A percentile compares a stretch with the other conserved stretches of the same genome.
Evolutionary conservation across 2,888 invertebrate genomes (phyloP).

Genomic region (Eustalomyia histrio): DNA sequence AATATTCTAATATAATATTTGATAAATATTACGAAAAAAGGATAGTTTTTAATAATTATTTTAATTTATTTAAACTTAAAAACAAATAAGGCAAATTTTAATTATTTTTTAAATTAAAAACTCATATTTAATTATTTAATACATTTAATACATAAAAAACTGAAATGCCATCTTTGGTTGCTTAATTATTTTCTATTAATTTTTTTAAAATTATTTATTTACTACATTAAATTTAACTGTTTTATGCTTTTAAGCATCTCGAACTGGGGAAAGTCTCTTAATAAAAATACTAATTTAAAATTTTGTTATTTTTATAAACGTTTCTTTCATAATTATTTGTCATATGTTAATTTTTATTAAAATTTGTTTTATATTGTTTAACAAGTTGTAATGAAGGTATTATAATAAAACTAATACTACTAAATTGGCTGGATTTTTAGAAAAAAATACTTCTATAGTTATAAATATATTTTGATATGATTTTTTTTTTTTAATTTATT

Average conservation of each 20-base stretch:
- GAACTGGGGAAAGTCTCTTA: slow-evolving; percentile 47
- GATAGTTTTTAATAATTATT: slow-evolving; percentile 25
- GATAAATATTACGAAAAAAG: not conserved
- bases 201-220: slow-evolving; percentile 48
- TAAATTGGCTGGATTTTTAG: slow-evolving; percentile 62
- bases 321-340: slow-evolving; percentile 35
- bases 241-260: slow-evolving; percentile 39
- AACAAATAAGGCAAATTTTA: slow-evolving; percentile 63
- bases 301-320: slow-evolving; percentile 35
- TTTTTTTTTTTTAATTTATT: slow-evolving; percentile 26
- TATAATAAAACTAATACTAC: slow-evolving; percentile 51
- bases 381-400: slow-evolving; percentile 49
- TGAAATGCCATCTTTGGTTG: slow-evolving; percentile 65
- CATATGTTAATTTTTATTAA: slow-evolving; percentile 31
- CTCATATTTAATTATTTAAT: slow-evolving; percentile 27
- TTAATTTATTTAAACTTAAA: slow-evolving; percentile 58
- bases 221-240: slow-evolving; percentile 39
- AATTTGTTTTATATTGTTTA: slow-evolving; percentile 31
- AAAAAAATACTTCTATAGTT: not conserved
- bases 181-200: slow-evolving; percentile 60
- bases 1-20: slow-evolving; percentile 1
- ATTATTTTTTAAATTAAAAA: slow-evolving; percentile 50
- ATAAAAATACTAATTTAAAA: slow-evolving; percentile 11
- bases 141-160: slow-evolving; percentile 12
- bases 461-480: slow-evolving; percentile 45